These are phyloP conservation scores for Lithobates sylvaticus DNA, from an alignment of 2,797 vertebrate species.

Conservation along the genomic window DNA sequence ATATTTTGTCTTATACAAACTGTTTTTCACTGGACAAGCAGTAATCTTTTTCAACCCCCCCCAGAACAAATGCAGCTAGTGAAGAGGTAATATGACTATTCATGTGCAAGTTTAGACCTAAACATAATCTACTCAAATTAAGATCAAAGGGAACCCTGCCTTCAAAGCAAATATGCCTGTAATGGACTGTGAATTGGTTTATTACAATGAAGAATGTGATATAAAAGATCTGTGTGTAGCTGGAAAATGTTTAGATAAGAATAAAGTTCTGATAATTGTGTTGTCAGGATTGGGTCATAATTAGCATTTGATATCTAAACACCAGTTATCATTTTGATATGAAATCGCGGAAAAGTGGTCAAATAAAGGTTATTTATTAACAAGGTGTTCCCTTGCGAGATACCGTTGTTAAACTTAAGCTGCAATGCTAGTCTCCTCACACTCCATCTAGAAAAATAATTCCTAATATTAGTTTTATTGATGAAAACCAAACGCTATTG, in stretches of 20 bases:
- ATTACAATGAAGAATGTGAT: neutral
- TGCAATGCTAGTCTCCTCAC: neutral
- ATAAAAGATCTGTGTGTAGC: neutral
- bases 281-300: neutral
- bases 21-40: too few species aligned
- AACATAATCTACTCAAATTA: slow-evolving; percentile 9
- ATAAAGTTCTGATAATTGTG: neutral
- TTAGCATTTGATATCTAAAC: slow-evolving; percentile 18
- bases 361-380: slow-evolving; percentile 32
- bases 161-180: slow-evolving; percentile 16
- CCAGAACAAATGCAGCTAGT: neutral
- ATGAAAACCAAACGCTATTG: neutral
- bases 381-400: slow-evolving; percentile 24
- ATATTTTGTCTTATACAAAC: too few species aligned
- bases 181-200: neutral
- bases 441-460: neutral
- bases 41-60: too few species aligned
- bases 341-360: neutral
- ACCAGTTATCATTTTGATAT: slow-evolving; percentile 29
- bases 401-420: neutral
- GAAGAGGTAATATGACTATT: neutral
- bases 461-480: neutral
- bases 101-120: neutral
- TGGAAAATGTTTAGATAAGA: slow-evolving; percentile 13
- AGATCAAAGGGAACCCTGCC: slow-evolving; percentile 33